Percentiles rank a stretch among this genome's conserved stretches.
Evolutionary conservation across 2,888 invertebrate species (phyloP).

Genomic region (Cryptops parisi): DNA sequence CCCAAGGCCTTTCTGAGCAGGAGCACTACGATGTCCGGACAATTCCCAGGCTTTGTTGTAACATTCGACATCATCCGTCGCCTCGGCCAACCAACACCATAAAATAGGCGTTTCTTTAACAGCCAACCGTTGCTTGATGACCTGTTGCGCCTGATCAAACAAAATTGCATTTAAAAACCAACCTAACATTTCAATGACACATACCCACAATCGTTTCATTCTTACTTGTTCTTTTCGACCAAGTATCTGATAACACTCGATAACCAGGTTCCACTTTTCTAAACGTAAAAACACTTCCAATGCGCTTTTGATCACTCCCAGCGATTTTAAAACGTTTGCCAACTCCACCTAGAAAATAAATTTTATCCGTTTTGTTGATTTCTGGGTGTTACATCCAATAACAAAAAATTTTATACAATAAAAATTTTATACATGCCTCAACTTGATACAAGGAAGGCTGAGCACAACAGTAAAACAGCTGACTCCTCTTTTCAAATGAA

Average conservation of each 20-base stretch:
- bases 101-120: constrained; percentile 68
- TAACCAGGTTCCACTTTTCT: constrained; percentile 81
- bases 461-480: constrained; percentile 52
- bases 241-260: constrained; percentile 73
- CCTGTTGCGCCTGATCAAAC: constrained; percentile 64
- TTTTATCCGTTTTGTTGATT: background rate
- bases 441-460: constrained; percentile 61
- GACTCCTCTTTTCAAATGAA: constrained; percentile 35
- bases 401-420: background rate
- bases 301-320: constrained; percentile 73
- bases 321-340: constrained; percentile 58
- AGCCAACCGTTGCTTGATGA: constrained; percentile 61
- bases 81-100: constrained; percentile 84
- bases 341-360: constrained; percentile 29
- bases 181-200: background rate
- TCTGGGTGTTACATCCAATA: too few relatives aligned
- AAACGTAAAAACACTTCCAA: constrained; percentile 59
- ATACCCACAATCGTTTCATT: background rate
- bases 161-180: too few relatives aligned
- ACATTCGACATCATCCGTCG: constrained; percentile 56
- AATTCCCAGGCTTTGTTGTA: constrained; percentile 87
- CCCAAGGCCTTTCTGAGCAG: constrained; percentile 82
- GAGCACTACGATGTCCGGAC: constrained; percentile 60
- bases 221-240: constrained; percentile 64
- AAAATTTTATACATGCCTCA: constrained; percentile 33